Evolutionary conservation across 1,140 invertebrate species (phyloP), one percentile per base, ranked within the genome.

Genomic region (Caerostris darwini): DNA sequence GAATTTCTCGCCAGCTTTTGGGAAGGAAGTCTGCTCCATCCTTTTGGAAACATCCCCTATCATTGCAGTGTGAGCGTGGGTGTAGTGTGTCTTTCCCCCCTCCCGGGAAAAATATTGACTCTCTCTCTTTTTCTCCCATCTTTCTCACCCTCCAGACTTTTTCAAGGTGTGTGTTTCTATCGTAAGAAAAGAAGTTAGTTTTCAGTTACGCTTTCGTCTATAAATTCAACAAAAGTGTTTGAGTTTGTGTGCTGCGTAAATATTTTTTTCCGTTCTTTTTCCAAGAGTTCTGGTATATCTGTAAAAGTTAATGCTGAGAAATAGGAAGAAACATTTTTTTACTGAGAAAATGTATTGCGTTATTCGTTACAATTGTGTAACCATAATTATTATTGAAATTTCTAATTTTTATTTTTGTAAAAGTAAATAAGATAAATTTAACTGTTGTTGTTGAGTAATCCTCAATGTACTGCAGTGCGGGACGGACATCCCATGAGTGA

Each of bases 161-260:
- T 53, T 50, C 10, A 67, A 67, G 61, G 61, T 67, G n/a, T 77
- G 71, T 50, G 10, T 14, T 50, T 12, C 50, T 77, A 12, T 3
- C 19, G 5, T 77, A 50, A 50, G 61, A 14, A 77, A 53, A 77
- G 71, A 77, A 77, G 50, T 77, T 77, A 50, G 34, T 50, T 77
- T 77, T 77, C 17, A 67, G 61, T 67, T 67, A 67, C 61, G 17
- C n/a, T 67, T 67, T 67, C 61, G 61, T 67, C 61, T n/a, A 67
- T n/a, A n/a, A 67, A 67, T 67, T 67, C 17, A n/a, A 67, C n/a
- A 67, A 67, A 67, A 67, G 61, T 67, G 61, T 67, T 67, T 67
- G 61, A 67, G n/a, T 67, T 67, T 67, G 61, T 67, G 61, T 67
- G 34, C 34, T 34, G 34, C 34, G 34, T 34, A 34, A 34, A 34